These are phyloP conservation scores for Nyctibius grandis DNA, from an alignment of 2,797 vertebrate genomes.

Conservation along the genomic window DNA sequence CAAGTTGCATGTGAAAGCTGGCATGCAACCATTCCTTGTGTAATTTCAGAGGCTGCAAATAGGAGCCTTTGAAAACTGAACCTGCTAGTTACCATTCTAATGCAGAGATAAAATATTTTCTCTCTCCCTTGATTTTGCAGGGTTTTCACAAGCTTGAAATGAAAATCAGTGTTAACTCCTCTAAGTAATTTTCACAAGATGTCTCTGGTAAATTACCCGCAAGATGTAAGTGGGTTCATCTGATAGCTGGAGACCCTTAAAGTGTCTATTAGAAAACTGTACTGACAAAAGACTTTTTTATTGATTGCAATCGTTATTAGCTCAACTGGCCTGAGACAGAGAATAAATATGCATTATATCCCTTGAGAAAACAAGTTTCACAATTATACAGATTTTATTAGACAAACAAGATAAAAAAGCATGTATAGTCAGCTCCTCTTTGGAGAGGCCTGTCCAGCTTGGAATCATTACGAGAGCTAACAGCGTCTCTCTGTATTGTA, in stretches of 20 bases:
- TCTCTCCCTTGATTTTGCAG: slow-evolving; percentile 5
- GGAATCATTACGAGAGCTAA: slow-evolving; percentile 33
- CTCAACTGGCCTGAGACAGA: slow-evolving; percentile 61
- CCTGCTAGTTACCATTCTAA: neutral
- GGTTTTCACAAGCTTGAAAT: slow-evolving; percentile 20
- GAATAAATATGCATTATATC: slow-evolving; percentile 67
- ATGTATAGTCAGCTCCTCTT: slow-evolving; percentile 58
- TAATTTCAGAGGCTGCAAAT: neutral
- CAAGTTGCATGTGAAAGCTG: neutral
- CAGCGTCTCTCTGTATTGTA: neutral
- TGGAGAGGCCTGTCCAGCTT: slow-evolving; percentile 28
- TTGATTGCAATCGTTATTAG: slow-evolving; percentile 77
- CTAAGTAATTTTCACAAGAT: slow-evolving; percentile 54
- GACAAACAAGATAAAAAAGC: slow-evolving; percentile 63
- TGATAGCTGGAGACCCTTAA: slow-evolving; percentile 62
- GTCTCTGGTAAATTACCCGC: slow-evolving; percentile 46
- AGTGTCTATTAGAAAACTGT: slow-evolving; percentile 68
- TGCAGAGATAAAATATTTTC: neutral
- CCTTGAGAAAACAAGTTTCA: slow-evolving; percentile 75
- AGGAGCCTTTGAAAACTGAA: neutral
- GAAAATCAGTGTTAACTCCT: slow-evolving; percentile 54
- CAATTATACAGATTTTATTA: slow-evolving; percentile 71
- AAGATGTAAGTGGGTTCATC: slow-evolving; percentile 66
- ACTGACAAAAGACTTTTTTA: slow-evolving; percentile 72
- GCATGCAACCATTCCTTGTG: neutral